These are phyloP conservation scores for Coptodon bakossiorum DNA, from an alignment of 2,113 vertebrate species.

Conservation along the genomic window DNA sequence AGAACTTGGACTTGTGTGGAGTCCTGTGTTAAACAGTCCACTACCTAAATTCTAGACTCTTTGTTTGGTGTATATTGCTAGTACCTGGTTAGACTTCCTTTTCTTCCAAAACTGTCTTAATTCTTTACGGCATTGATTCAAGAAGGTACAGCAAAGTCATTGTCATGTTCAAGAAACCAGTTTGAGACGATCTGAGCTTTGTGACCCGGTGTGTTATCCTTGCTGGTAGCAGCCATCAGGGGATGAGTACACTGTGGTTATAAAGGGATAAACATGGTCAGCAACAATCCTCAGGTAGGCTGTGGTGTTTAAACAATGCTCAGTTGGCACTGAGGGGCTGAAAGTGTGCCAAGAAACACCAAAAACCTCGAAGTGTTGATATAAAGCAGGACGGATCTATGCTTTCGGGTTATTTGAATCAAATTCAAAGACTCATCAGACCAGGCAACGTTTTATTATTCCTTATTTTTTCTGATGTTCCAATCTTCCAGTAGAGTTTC, in stretches of 20 bases:
- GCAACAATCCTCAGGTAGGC: neutral
- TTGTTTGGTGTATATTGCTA: neutral
- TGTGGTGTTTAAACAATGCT: neutral
- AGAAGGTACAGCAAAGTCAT: neutral
- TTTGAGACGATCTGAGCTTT: neutral
- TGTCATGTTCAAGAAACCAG: neutral
- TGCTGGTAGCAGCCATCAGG: neutral
- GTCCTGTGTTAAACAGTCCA: neutral
- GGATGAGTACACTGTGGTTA: neutral
- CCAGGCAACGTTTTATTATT: neutral
- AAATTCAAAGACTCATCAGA: neutral
- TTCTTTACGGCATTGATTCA: neutral
- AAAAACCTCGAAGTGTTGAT: neutral
- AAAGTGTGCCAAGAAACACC: neutral
- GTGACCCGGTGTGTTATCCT: neutral
- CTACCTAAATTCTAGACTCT: neutral
- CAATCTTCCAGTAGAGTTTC: neutral
- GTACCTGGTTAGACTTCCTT: neutral
- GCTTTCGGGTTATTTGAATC: neutral
- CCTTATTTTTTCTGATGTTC: neutral
- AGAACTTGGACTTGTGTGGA: neutral
- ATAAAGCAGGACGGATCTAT: neutral
- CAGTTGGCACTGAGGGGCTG: neutral
- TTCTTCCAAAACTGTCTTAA: neutral
- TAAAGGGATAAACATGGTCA: neutral